Evolutionary conservation across 1,140 invertebrate genomes (phyloP).

Genomic region (Anastatus disparis): DNA sequence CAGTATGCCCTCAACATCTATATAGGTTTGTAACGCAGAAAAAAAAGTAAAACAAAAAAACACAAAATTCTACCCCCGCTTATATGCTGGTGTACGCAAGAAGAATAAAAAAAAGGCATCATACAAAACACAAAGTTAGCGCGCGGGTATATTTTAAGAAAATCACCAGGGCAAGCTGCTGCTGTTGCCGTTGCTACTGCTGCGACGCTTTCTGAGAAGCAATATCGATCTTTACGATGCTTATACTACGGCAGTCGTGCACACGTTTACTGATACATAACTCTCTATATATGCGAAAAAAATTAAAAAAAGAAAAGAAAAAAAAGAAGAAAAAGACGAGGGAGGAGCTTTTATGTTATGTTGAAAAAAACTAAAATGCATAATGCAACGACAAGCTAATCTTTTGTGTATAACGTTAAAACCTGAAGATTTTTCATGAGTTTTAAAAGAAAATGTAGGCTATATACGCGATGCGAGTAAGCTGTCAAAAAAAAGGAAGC

Average conservation of each 20-base stretch:
- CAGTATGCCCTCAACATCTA: no score
- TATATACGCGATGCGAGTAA: not conserved
- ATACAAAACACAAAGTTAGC: no score
- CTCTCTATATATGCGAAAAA: not conserved
- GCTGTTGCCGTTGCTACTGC: no score
- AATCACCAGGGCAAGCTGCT: slow-evolving; percentile 42
- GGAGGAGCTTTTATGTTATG: slow-evolving; percentile 14
- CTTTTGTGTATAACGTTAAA: no score
- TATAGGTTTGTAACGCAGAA: no score
- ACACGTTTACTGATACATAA: slow-evolving; percentile 13
- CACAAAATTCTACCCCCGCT: slow-evolving; percentile 36
- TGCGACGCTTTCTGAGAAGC: slow-evolving; percentile 55
- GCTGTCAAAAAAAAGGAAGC: not conserved
- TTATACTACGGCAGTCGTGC: slow-evolving; percentile 48
- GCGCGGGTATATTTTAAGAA: slow-evolving; percentile 57
- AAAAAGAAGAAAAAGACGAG: no score
- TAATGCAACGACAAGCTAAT: slow-evolving; percentile 3
- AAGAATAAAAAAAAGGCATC: no score
- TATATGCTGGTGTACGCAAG: no score
- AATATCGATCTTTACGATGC: slow-evolving; percentile 62
- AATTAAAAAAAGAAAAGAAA: not conserved
- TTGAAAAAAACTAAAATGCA: not conserved
- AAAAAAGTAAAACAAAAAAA: no score
- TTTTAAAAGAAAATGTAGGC: no score
- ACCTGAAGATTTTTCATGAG: no score